These are phyloP conservation scores for Orycteropus afer DNA, from an alignment of 2,113 vertebrate genomes.

Conservation along the genomic window DNA sequence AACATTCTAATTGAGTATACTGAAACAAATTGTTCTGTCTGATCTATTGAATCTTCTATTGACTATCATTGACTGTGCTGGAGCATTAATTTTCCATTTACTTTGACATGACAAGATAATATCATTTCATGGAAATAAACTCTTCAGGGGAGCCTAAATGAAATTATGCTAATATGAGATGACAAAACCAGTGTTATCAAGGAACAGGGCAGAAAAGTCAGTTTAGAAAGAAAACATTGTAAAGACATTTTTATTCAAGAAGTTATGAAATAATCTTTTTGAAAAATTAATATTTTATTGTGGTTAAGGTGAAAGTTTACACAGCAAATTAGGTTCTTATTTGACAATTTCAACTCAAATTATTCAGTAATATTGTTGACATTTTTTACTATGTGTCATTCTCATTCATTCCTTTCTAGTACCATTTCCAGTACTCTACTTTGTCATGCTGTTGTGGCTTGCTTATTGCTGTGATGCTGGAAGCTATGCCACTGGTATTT, in stretches of 20 bases:
- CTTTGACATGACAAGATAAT: slow-evolving; percentile 63
- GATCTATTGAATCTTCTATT: not conserved
- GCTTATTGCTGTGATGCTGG: too few relatives aligned
- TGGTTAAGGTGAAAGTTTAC: too few relatives aligned
- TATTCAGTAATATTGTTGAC: not conserved
- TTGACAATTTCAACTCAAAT: not conserved
- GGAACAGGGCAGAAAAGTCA: not conserved
- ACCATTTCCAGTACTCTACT: too few relatives aligned
- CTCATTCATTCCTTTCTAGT: not conserved
- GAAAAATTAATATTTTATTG: too few relatives aligned
- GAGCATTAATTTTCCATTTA: slow-evolving; percentile 49
- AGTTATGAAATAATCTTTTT: not conserved
- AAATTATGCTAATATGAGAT: not conserved
- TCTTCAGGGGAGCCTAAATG: slow-evolving; percentile 20
- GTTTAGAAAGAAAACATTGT: slow-evolving; percentile 38
- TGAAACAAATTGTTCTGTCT: slow-evolving; percentile 37
- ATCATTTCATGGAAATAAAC: slow-evolving; percentile 45
- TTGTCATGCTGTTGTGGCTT: too few relatives aligned
- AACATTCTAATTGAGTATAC: slow-evolving; percentile 15
- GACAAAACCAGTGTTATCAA: not conserved
- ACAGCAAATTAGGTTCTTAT: not conserved
- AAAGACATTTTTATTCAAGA: slow-evolving; percentile 16
- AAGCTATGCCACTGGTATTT: too few relatives aligned
- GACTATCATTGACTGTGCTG: not conserved
- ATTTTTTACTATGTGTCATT: not conserved